These are phyloP conservation scores for Piprites chloris DNA, from an alignment of 2,113 vertebrate genomes.

Conservation along the genomic window DNA sequence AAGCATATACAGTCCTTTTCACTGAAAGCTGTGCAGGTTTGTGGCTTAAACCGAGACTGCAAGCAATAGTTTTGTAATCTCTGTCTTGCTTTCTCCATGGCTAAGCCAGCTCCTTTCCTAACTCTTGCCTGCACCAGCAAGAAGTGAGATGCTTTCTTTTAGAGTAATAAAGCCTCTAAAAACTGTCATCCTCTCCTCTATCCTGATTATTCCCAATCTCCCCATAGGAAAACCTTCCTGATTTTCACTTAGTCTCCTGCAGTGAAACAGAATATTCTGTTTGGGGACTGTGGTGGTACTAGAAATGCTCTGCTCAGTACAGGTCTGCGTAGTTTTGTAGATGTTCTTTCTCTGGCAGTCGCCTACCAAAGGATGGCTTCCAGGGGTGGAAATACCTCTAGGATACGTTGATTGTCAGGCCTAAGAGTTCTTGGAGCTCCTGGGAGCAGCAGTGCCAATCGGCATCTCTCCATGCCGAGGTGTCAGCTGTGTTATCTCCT, in stretches of 20 bases:
- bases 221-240: background rate
- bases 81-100: background rate
- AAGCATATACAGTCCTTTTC: background rate
- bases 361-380: background rate
- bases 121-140: background rate
- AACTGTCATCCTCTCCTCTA: background rate
- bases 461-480: fast-evolving
- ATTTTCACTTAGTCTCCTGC: background rate
- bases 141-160: background rate
- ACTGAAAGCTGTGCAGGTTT: background rate
- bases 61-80: background rate
- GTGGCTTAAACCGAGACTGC: background rate
- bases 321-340: background rate
- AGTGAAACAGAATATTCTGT: background rate
- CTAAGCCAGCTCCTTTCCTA: background rate
- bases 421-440: background rate
- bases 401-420: background rate
- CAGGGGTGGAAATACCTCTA: background rate
- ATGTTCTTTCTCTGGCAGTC: background rate
- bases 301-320: background rate
- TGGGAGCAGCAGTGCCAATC: background rate
- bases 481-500: background rate
- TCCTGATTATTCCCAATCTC: background rate
- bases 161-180: background rate
- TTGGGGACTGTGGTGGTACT: fast-evolving